These are phyloP conservation scores for Pandemis cinnamomeana DNA, from an alignment of 2,888 invertebrate species.

Conservation along the genomic window DNA sequence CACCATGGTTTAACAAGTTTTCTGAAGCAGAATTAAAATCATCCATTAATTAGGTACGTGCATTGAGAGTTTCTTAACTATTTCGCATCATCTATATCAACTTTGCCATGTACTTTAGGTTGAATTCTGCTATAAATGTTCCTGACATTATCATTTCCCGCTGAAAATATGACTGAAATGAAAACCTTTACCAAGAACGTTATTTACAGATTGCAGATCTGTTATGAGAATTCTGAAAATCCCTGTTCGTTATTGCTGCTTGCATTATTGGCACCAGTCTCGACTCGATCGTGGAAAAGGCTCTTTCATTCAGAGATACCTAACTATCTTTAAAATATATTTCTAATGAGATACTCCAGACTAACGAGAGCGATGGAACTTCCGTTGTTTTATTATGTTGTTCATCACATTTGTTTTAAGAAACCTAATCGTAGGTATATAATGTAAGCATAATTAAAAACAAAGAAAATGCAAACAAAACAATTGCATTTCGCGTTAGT, in stretches of 20 bases:
- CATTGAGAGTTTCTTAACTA: too few relatives aligned
- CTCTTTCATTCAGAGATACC: not conserved
- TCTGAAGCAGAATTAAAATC: too few relatives aligned
- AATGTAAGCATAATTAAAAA: too few relatives aligned
- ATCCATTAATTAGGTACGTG: too few relatives aligned
- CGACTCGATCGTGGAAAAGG: not conserved
- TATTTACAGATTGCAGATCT: conserved; percentile 21
- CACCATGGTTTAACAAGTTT: too few relatives aligned
- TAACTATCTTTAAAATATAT: not conserved
- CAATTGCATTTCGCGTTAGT: too few relatives aligned
- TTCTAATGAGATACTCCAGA: not conserved
- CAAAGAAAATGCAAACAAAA: not conserved
- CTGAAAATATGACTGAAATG: not conserved
- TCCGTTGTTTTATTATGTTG: not conserved
- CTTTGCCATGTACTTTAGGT: too few relatives aligned
- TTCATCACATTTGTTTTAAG: not conserved
- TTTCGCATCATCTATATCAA: too few relatives aligned
- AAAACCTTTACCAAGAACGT: conserved; percentile 5
- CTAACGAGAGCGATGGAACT: not conserved
- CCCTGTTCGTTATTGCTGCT: conserved; percentile 39
- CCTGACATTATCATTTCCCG: too few relatives aligned
- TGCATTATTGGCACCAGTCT: conserved; percentile 27
- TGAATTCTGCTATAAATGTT: too few relatives aligned
- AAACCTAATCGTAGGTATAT: not conserved
- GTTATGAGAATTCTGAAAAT: conserved; percentile 16